These are phyloP conservation scores for Amblyopsis hoosieri DNA, from an alignment of 2,797 vertebrate species.

Conservation along the genomic window DNA sequence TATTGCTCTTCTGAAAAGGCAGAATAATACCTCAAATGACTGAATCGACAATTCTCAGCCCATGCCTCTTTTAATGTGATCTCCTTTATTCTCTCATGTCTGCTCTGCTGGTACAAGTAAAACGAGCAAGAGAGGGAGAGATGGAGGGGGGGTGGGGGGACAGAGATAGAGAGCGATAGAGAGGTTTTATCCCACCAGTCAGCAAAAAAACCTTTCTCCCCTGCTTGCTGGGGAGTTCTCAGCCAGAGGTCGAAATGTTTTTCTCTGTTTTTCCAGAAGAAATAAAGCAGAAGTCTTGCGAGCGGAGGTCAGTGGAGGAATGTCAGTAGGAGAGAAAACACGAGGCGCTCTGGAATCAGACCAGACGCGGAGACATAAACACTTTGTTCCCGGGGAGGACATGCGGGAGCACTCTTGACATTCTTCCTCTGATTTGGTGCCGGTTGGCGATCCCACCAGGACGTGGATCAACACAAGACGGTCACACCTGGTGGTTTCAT, in stretches of 20 bases:
- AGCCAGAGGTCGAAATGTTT: too few relatives aligned
- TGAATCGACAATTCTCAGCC: slow-evolving; percentile 47
- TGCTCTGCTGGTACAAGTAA: slow-evolving; percentile 5
- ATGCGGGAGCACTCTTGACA: background rate
- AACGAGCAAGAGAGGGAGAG: too few relatives aligned
- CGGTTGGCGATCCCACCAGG: too few relatives aligned
- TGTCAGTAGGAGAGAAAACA: background rate
- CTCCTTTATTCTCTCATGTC: slow-evolving; percentile 42
- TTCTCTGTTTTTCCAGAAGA: too few relatives aligned
- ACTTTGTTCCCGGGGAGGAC: background rate
- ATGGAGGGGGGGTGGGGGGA: too few relatives aligned
- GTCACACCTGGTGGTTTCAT: too few relatives aligned
- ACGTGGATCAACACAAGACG: too few relatives aligned
- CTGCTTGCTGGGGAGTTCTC: background rate
- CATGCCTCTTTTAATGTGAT: slow-evolving; percentile 39
- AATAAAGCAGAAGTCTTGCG: too few relatives aligned
- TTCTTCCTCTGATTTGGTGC: too few relatives aligned
- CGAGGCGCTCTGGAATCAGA: background rate
- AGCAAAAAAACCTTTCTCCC: background rate
- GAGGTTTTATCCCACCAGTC: too few relatives aligned
- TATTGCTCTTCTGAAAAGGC: slow-evolving; percentile 30
- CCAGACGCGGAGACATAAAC: background rate
- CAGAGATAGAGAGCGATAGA: too few relatives aligned
- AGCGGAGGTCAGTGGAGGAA: too few relatives aligned
- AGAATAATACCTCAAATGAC: slow-evolving; percentile 50